These are phyloP conservation scores for Cercopithecus hamlyni DNA, from an alignment of 2,797 vertebrate genomes.

Conservation along the genomic window DNA sequence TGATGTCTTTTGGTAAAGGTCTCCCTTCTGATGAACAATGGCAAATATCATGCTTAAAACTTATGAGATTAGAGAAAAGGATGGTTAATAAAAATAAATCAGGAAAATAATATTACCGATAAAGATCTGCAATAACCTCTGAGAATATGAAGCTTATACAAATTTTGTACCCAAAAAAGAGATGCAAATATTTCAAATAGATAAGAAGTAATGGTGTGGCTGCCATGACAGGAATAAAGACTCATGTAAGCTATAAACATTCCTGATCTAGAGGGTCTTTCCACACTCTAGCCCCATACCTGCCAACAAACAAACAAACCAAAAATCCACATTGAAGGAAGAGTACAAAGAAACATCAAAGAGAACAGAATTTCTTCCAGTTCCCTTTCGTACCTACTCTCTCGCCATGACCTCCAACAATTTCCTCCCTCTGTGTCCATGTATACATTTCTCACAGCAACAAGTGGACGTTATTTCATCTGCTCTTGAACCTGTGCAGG, in stretches of 20 bases:
- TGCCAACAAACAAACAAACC: background rate
- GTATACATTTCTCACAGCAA: background rate
- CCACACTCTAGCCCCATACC: background rate
- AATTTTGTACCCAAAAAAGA: background rate
- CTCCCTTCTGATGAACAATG: background rate
- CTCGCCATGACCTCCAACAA: background rate
- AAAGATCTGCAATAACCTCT: background rate
- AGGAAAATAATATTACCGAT: background rate
- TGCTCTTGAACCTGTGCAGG: background rate
- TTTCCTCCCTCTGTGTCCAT: background rate
- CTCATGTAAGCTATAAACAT: background rate
- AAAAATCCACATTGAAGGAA: background rate
- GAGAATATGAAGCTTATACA: slow-evolving; percentile 10
- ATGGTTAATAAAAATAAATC: background rate
- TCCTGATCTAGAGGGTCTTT: background rate
- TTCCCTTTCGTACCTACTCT: background rate
- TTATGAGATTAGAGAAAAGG: background rate
- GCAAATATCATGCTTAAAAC: background rate
- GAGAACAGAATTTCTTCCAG: background rate
- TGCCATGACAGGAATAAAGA: background rate
- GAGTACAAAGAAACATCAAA: background rate
- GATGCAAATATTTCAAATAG: background rate
- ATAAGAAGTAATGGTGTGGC: background rate
- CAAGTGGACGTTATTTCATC: background rate
- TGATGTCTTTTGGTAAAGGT: background rate